These are phyloP conservation scores for Brenthis hecate DNA, from an alignment of 2,888 invertebrate species.

Conservation along the genomic window DNA sequence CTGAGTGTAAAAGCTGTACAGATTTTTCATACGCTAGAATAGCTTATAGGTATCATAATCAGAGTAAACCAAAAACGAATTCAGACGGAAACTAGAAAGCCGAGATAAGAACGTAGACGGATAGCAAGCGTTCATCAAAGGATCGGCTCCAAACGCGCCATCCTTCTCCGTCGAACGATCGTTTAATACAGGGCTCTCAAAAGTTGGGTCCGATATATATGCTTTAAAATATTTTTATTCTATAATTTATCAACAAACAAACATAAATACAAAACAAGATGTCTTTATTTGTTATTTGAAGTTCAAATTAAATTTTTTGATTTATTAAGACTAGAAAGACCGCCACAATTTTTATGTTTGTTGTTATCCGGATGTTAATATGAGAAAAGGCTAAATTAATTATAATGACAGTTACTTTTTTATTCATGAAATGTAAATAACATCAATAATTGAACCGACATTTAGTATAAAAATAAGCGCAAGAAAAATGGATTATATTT, in stretches of 20 bases:
- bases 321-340: no score
- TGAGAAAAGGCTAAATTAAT: background rate
- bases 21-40: background rate
- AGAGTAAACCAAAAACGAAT: conserved; percentile 34
- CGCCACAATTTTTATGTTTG: no score
- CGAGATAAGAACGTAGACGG: conserved; percentile 68
- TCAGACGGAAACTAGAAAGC: conserved; percentile 39
- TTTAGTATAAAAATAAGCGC: no score
- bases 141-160: conserved; percentile 50
- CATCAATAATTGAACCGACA: no score
- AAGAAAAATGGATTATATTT: background rate
- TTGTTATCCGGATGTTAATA: no score
- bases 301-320: no score
- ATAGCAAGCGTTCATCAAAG: conserved; percentile 61
- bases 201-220: conserved; percentile 5
- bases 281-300: background rate
- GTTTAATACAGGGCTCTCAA: conserved; percentile 48
- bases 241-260: background rate
- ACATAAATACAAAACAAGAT: background rate
- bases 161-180: conserved; percentile 54
- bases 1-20: background rate
- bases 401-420: background rate
- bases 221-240: background rate
- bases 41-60: conserved; percentile 22
- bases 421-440: no score